These are phyloP conservation scores for Clunio marinus DNA, from an alignment of 2,888 invertebrate species.

Conservation along the genomic window DNA sequence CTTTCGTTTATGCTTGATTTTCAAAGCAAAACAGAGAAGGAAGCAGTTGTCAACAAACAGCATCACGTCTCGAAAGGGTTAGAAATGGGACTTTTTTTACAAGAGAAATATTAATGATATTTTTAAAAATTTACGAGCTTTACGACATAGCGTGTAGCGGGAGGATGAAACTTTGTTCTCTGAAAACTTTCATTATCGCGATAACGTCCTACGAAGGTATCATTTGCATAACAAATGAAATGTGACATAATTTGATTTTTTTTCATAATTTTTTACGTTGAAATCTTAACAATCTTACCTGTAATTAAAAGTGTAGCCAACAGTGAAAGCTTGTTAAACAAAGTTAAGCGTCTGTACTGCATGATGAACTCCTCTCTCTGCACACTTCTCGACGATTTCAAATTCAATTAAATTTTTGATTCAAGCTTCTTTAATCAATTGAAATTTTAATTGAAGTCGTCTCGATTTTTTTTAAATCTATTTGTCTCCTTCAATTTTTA, in stretches of 20 bases:
- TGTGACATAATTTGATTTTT: constrained; percentile 28
- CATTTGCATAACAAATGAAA: constrained; percentile 8
- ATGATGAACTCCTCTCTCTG: constrained; percentile 18
- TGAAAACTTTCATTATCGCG: background rate
- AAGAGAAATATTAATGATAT: constrained; percentile 34
- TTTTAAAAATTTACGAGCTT: constrained; percentile 34
- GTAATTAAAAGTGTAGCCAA: constrained; percentile 31
- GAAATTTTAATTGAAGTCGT: constrained; percentile 7
- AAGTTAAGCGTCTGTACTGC: background rate
- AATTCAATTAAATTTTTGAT: constrained; percentile 16
- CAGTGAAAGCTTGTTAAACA: constrained; percentile 25
- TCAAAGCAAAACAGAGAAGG: constrained; percentile 37
- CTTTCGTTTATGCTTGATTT: too few species aligned
- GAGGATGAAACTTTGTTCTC: background rate
- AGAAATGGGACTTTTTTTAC: background rate
- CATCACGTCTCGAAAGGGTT: constrained; percentile 35
- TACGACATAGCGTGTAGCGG: background rate
- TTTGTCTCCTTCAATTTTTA: background rate
- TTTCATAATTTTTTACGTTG: background rate
- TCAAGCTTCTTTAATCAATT: constrained; percentile 1
- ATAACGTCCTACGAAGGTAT: background rate
- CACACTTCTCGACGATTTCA: background rate
- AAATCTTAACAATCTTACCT: constrained; percentile 7
- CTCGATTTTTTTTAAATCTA: constrained; percentile 12
- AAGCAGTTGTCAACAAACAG: constrained; percentile 35